Evolutionary conservation across 2,113 vertebrate species (phyloP), one percentile per base, ranked within the genome.

Genomic region (Hylia prasina): DNA sequence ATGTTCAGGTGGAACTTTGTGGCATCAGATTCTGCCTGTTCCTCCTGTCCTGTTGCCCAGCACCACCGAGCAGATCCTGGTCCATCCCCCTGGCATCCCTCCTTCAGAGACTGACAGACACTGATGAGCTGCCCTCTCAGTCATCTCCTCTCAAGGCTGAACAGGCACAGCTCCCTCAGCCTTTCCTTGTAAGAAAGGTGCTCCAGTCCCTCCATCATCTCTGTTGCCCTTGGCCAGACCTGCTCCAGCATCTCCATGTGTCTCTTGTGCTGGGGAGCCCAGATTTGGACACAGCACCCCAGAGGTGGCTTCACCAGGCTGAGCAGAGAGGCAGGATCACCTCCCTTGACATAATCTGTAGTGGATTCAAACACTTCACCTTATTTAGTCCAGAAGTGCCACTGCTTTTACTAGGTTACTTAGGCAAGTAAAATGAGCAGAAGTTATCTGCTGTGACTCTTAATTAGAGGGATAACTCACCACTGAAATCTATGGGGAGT

Each of bases 31-130:
- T 21, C 15, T 58, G 33, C 11, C 18, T 0, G 0, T 20, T 58
- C 28, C 33, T n/a, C 23, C n/a, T 58, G 27, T 24, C 19, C 60
- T n/a, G 0, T 15, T 37, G 8, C 23, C 3, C 0, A 0, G 60
- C 60, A 81, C 15, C 18, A 30, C 44, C 4, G 15, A 45, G 68
- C 20, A 73, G 37, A 45, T 4, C 23, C 27, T 58, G 37, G 12
- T 13, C 8, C 37, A 19, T 45, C 33, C 15, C 20, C 28, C 17
- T 44, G 42, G 6, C 22, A 65, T 2, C 8, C 8, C 8, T 4
- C 3, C 11, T 65, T 18, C 37, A 51, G 27, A 11, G 6, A 28
- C 58, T 58, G 51, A 16, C 7, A 56, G 13, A 33, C 18, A 39
- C 1, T 44, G 4, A 17, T 20, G 44, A n/a, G 19, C 33, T 23